phyloP scores from a whole-genome alignment of 2,797 vertebrate species.

The Kryptolebias ocellatus region DNA sequence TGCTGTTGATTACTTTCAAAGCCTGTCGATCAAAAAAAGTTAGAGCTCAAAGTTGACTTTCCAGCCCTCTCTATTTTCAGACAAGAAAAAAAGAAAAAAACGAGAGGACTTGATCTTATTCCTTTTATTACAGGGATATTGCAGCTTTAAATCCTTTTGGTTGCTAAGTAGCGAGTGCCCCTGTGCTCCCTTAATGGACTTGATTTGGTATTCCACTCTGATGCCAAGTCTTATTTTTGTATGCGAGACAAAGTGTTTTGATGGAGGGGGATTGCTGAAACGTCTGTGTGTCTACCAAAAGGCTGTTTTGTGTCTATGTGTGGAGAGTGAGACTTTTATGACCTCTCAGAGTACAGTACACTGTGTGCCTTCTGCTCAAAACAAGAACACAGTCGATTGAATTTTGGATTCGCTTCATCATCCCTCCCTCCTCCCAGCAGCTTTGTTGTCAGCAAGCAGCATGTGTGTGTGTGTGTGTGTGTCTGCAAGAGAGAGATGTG shows the following conservation, averaged over 20 bases:
- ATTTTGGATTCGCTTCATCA: constrained; percentile 91
- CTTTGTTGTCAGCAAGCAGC: constrained; percentile 85
- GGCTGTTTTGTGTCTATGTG: constrained; percentile 75
- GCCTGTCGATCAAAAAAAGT: constrained; percentile 49
- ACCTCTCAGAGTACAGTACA: constrained; percentile 92
- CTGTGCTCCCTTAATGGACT: constrained; percentile 93
- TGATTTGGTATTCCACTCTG: constrained; percentile 97
- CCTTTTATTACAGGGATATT: constrained; percentile 85
- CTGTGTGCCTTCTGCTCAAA: constrained; percentile 90
- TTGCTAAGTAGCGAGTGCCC: constrained; percentile 97
- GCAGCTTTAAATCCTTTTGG: constrained; percentile 91
- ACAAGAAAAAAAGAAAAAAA: constrained; percentile 33
- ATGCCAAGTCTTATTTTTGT: constrained; percentile 97
- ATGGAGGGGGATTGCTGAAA: constrained; percentile 95
- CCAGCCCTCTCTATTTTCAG: constrained; percentile 72
- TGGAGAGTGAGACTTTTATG: constrained; percentile 88
- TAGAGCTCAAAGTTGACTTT: constrained; percentile 68
- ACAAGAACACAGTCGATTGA: constrained; percentile 90
- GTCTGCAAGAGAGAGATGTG: constrained; percentile 28
- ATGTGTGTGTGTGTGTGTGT: constrained; percentile 31
- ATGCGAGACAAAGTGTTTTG: constrained; percentile 99
- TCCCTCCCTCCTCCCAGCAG: constrained; percentile 80
- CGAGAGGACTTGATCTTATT: constrained; percentile 77
- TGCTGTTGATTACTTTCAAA: constrained; percentile 19
- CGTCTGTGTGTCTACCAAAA: constrained; percentile 90